Percentiles rank a stretch among this genome's conserved stretches.
phyloP scores from a whole-genome alignment of 2,113 vertebrate species.

The Oncorhynchus tshawytscha region DNA sequence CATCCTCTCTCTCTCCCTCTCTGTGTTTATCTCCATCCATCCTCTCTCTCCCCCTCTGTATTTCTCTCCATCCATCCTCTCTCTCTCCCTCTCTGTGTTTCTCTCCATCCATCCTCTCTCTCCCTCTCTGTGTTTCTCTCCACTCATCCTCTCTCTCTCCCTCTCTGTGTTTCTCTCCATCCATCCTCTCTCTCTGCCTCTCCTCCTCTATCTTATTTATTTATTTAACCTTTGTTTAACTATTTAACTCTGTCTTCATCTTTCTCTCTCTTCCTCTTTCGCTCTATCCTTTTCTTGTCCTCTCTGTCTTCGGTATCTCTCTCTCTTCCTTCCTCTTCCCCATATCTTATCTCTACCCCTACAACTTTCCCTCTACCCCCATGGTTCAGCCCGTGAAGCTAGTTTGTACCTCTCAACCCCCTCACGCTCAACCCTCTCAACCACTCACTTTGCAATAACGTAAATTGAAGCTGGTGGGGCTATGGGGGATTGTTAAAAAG shows the following conservation, averaged over 20 bases:
- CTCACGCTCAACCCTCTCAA: not conserved
- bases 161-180: not conserved
- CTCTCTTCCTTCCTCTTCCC: not conserved
- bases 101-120: not conserved
- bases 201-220: not conserved
- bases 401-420: not conserved
- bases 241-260: too few species aligned
- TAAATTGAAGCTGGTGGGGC: constrained; percentile 46
- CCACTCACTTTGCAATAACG: constrained; percentile 34
- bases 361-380: constrained; percentile 16
- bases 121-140: not conserved
- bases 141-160: not conserved
- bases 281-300: not conserved
- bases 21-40: too few species aligned
- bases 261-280: not conserved
- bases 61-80: too few species aligned
- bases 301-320: not conserved
- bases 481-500: constrained; percentile 42
- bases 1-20: too few species aligned
- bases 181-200: not conserved
- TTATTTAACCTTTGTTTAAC: too few species aligned
- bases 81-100: too few species aligned
- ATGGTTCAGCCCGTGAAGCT: not conserved
- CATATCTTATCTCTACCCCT: not conserved
- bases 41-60: too few species aligned